These are phyloP conservation scores for Phasianus colchicus DNA, from an alignment of 2,113 vertebrate genomes.

Conservation along the genomic window DNA sequence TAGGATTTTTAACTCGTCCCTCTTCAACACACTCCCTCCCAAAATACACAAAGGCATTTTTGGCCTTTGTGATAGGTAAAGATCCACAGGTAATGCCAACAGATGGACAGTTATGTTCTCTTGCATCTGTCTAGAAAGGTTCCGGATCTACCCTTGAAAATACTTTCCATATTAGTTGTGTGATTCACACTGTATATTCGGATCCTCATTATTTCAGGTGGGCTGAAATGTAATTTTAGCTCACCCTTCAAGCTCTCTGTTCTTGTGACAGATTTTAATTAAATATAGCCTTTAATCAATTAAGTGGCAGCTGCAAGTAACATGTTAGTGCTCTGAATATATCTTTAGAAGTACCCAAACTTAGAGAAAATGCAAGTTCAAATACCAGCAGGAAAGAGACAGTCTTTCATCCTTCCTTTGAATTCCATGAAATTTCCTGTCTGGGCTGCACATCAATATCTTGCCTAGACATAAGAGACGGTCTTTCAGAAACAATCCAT, in stretches of 20 bases:
- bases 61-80: neutral
- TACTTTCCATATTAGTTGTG: neutral
- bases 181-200: neutral
- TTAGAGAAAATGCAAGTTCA: slow-evolving; percentile 50
- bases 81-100: neutral
- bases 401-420: slow-evolving; percentile 48
- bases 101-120: neutral
- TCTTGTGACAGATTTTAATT: slow-evolving; percentile 56
- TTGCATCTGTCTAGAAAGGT: neutral
- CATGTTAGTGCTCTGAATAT: slow-evolving; percentile 13
- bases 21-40: neutral
- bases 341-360: slow-evolving; percentile 28
- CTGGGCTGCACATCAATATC: slow-evolving; percentile 20
- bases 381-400: slow-evolving; percentile 51
- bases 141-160: slow-evolving; percentile 7
- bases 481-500: slow-evolving; percentile 14
- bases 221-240: slow-evolving; percentile 46
- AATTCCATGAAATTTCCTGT: slow-evolving; percentile 55
- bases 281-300: slow-evolving; percentile 62
- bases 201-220: slow-evolving; percentile 26
- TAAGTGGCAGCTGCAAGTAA: slow-evolving; percentile 43
- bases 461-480: slow-evolving; percentile 26
- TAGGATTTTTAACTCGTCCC: neutral
- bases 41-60: neutral
- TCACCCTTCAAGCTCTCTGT: neutral